Base-by-base conservation (phyloP, 2,113 vertebrate species). In the Ptilonorhynchus violaceus region DNA sequence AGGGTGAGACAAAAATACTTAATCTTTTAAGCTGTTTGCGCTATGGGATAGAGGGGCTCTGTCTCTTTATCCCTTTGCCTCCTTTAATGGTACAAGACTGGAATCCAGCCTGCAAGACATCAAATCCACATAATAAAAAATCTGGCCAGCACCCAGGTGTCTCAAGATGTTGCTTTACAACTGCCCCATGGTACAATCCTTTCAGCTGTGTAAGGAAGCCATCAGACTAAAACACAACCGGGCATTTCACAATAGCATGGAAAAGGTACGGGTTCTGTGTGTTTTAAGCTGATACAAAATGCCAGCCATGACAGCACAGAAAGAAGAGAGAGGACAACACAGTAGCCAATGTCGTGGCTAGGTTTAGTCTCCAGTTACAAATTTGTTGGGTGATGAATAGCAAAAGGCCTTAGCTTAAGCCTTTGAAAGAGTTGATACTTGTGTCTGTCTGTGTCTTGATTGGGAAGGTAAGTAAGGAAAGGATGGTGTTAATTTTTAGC, bases 21-120 rank as follows among this genome's bases (percentile, higher is more conserved):
- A 89, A 96, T 96, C 95, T 96, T 93, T 96, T 96, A 93, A 96
- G 88, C 90, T 59, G 31, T 44, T 31, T 53, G 72, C 35, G 68
- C 41, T 79, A 2, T 75, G 75, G 94, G 69, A 89, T 91, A 75
- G 89, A 88, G n/a, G 55, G 81, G 11, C 41, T 88, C 94, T 92
- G 79, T 50, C 55, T 89, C 35, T 81, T 94, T 87, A 94, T 94
- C 86, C 67, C 37, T 94, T 89, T 96, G 86, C 81, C 86, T 94
- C 56, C 39, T 83, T 93, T 91, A 96, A 75, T 66, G 86, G 63
- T 66, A 66, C 49, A 89, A 52, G 92, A 72, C 75, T 97, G 83
- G 90, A 91, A 96, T 89, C 16, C 63, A 93, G 92, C 83, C 86
- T 91, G 78, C 58, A 92, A 92, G 85, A 81, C 69, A 60, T 94